A percentile compares a stretch with the other conserved stretches of the same genome.
Conservation (phyloP, 2,797 vertebrate genomes). For the Lophius americanus region DNA sequence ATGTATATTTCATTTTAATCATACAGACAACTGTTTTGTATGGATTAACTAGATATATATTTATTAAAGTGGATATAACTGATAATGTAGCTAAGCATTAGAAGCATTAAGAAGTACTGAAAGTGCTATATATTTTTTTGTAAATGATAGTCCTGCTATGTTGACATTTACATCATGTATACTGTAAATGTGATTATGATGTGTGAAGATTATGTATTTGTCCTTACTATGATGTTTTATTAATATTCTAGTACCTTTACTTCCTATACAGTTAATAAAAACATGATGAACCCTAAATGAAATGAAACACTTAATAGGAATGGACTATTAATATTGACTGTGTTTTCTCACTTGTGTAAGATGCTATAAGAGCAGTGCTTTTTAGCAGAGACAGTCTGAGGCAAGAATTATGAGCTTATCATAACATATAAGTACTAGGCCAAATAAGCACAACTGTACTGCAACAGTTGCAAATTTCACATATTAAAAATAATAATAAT, state of each 20-base stretch:
- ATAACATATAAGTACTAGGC: no score
- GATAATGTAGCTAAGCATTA: conserved; percentile 18
- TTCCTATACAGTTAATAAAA: conserved; percentile 42
- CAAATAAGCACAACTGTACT: no score
- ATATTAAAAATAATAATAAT: no score
- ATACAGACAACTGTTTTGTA: conserved; percentile 8
- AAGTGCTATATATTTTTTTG: conserved; percentile 22
- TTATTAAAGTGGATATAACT: conserved; percentile 15
- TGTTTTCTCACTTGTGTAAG: conserved; percentile 9
- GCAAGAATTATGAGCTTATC: neutral
- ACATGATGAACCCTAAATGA: conserved; percentile 16
- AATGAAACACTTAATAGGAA: conserved; percentile 2
- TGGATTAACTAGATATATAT: conserved; percentile 14
- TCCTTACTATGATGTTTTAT: conserved; percentile 24
- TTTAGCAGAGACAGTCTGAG: conserved; percentile 55
- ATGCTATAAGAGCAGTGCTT: conserved; percentile 39
- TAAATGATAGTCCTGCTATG: conserved; percentile 23
- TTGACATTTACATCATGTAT: conserved; percentile 15
- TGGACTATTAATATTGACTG: neutral
- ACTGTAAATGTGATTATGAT: conserved; percentile 15
- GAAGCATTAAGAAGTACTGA: neutral
- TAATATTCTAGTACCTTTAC: conserved; percentile 38
- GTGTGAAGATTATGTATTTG: conserved; percentile 21
- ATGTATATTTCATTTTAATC: conserved; percentile 12
- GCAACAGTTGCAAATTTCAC: conserved; percentile 33